These are phyloP conservation scores for Macrophya annulata DNA, from an alignment of 2,888 invertebrate genomes.

Conservation along the genomic window DNA sequence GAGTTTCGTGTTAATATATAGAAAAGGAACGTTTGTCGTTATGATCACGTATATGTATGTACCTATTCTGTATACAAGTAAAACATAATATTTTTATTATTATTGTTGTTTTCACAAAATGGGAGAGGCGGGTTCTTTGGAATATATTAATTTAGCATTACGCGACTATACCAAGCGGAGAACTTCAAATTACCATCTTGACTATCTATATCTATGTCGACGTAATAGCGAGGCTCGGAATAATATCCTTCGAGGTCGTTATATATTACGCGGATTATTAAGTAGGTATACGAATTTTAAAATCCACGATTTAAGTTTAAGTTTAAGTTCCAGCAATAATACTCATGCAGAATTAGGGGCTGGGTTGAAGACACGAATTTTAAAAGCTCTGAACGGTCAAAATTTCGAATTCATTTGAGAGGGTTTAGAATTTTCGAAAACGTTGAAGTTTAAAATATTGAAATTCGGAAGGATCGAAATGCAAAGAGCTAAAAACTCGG, in stretches of 20 bases:
- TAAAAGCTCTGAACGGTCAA: no score
- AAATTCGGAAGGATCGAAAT: no score
- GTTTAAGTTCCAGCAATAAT: no score
- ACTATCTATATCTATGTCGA: neutral
- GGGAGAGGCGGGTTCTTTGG: constrained; percentile 46
- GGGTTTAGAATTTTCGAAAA: no score
- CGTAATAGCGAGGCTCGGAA: constrained; percentile 40
- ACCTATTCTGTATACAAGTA: neutral
- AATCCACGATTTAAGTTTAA: no score
- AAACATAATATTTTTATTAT: neutral
- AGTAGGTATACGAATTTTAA: constrained; percentile 6
- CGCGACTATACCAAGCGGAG: constrained; percentile 53
- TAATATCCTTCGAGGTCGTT: constrained; percentile 42
- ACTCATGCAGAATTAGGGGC: no score
- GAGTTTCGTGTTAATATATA: constrained; percentile 24
- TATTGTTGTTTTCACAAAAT: constrained; percentile 13
- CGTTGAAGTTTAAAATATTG: no score
- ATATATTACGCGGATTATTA: constrained; percentile 27
- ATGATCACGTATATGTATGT: neutral
- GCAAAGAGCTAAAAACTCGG: no score
- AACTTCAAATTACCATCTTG: constrained; percentile 39
- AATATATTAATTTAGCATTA: constrained; percentile 74
- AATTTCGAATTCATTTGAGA: no score
- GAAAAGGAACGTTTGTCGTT: constrained; percentile 16
- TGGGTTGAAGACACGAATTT: no score